Conservation (phyloP, 1,140 invertebrate species). For the Drosophila fuyamai region DNA sequence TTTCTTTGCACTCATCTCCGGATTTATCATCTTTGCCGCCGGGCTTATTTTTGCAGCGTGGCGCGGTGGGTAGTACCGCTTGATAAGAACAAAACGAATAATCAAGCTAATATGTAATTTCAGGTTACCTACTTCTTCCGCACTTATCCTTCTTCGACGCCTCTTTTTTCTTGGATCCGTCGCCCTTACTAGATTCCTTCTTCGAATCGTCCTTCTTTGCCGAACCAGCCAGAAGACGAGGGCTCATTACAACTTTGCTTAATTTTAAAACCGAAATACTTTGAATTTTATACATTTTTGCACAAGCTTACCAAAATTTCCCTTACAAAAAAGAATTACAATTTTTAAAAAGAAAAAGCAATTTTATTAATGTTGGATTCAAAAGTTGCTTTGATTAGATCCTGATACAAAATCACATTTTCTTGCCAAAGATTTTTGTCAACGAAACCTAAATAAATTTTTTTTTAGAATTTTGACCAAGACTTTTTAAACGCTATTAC, state of each 20-base stretch:
- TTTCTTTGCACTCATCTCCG: background rate
- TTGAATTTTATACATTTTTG: background rate
- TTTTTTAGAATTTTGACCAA: too few relatives aligned
- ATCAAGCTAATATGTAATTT: too few relatives aligned
- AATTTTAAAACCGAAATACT: background rate
- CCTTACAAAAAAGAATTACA: background rate
- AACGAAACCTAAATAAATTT: too few relatives aligned
- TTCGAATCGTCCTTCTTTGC: background rate
- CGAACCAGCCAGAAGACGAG: background rate
- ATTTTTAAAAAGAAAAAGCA: background rate
- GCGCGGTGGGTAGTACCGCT: background rate
- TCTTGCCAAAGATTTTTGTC: too few relatives aligned
- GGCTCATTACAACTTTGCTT: background rate
- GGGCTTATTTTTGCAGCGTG: constrained; percentile 5
- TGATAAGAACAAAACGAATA: background rate
- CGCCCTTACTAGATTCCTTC: background rate
- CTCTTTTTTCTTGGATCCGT: background rate
- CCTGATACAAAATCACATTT: too few relatives aligned
- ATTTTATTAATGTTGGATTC: background rate
- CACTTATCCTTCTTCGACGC: background rate
- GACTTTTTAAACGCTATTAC: too few relatives aligned
- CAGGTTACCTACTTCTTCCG: background rate
- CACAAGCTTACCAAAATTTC: background rate
- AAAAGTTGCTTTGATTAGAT: background rate
- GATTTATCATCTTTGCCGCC: background rate